Percentiles rank a stretch among this genome's conserved stretches.
These are phyloP conservation scores for Gracilinanus agilis DNA, from an alignment of 2,113 vertebrate genomes.

Conservation along the genomic window DNA sequence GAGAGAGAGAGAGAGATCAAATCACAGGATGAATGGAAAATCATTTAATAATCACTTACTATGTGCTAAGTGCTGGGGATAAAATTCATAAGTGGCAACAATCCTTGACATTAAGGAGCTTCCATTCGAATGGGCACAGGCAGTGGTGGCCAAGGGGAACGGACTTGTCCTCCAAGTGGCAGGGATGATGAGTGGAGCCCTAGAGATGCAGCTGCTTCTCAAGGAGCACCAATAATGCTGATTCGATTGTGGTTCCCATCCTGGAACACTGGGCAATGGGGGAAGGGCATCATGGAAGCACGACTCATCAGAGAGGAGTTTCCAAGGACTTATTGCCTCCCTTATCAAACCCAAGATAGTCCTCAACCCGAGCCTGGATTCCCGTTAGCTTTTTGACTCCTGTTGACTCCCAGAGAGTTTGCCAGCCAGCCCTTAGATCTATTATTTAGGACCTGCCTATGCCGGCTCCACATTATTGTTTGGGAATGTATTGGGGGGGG, in stretches of 20 bases:
- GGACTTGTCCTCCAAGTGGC: too few species aligned
- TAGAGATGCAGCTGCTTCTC: too few species aligned
- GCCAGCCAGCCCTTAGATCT: background rate
- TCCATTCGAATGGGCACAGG: background rate
- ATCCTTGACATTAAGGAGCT: background rate
- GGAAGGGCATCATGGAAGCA: too few species aligned
- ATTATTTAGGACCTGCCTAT: background rate
- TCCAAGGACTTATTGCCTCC: too few species aligned
- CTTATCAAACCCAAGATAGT: too few species aligned
- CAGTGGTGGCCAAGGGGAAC: too few species aligned
- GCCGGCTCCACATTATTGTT: background rate
- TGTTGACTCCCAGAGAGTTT: background rate
- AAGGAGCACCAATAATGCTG: too few species aligned
- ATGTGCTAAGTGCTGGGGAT: background rate
- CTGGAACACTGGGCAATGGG: too few species aligned
- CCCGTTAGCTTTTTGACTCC: background rate
- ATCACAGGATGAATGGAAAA: too few species aligned
- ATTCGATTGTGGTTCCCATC: too few species aligned
- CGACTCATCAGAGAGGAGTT: too few species aligned
- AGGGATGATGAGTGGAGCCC: too few species aligned
- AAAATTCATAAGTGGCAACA: slow-evolving; percentile 19
- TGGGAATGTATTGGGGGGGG: background rate
- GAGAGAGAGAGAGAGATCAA: background rate
- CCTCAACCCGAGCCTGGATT: background rate
- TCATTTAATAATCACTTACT: background rate